Conservation (phyloP, 1,140 invertebrate genomes). For the Fopius arisanus region DNA sequence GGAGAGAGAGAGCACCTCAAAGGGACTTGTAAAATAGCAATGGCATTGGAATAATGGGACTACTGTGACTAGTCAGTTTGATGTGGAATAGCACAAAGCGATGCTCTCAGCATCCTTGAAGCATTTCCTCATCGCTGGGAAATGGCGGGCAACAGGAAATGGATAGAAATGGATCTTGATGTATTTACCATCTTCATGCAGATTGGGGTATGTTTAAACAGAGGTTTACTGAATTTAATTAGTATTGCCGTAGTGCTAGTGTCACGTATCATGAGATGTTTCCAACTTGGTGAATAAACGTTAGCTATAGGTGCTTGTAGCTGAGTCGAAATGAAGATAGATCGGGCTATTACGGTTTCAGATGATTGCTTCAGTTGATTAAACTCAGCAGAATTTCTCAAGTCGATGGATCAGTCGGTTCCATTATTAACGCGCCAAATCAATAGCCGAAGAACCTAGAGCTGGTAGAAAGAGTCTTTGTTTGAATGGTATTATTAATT, state of each 20-base stretch:
- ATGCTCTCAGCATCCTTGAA: not conserved
- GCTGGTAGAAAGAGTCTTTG: too few species aligned
- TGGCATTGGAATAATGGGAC: not conserved
- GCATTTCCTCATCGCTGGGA: not conserved
- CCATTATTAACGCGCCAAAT: not conserved
- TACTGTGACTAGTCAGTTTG: not conserved
- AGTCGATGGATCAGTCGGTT: not conserved
- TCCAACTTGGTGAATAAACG: not conserved
- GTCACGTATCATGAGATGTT: not conserved
- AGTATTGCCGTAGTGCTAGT: not conserved
- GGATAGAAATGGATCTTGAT: slow-evolving; percentile 18
- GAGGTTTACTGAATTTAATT: slow-evolving; percentile 25
- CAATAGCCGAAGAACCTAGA: not conserved
- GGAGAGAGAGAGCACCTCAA: too few species aligned
- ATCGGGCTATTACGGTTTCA: not conserved
- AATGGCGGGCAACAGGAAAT: not conserved
- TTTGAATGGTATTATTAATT: too few species aligned
- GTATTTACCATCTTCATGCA: slow-evolving; percentile 8
- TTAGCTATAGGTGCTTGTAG: not conserved
- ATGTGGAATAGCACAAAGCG: slow-evolving; percentile 11
- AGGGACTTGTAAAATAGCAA: not conserved
- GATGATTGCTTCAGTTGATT: not conserved
- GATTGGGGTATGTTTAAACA: slow-evolving; percentile 10
- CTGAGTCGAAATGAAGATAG: not conserved
- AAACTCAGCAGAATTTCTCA: not conserved